Percentiles rank a stretch among this genome's conserved stretches.
phyloP scores from a whole-genome alignment of 2,113 vertebrate genomes.

The Nyctibius bracteatus region DNA sequence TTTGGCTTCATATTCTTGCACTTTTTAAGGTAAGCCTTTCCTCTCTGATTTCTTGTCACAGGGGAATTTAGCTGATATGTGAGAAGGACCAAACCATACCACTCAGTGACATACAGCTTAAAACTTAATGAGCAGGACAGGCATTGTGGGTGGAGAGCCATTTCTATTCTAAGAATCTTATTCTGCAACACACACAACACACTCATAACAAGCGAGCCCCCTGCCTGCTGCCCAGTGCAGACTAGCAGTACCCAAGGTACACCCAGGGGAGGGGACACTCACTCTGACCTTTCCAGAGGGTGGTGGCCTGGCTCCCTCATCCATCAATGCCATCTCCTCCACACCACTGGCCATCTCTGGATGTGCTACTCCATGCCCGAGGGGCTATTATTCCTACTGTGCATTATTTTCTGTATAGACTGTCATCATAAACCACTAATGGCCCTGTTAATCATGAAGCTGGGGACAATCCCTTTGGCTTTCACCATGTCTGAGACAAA shows the following conservation, averaged over 20 bases:
- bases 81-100: not conserved
- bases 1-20: not conserved
- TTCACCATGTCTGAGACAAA: not conserved
- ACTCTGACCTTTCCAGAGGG: not conserved
- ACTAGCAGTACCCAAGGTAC: not conserved
- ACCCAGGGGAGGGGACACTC: rapidly evolving
- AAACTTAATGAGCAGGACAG: not conserved
- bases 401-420: not conserved
- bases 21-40: not conserved
- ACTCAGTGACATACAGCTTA: not conserved
- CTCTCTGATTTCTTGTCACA: not conserved
- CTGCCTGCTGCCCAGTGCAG: not conserved
- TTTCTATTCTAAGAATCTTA: not conserved
- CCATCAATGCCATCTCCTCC: rapidly evolving
- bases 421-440: not conserved
- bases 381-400: not conserved
- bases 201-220: rapidly evolving
- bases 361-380: not conserved
- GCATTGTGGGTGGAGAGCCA: rapidly evolving
- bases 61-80: not conserved
- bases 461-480: not conserved
- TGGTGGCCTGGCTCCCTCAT: not conserved
- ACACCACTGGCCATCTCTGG: rapidly evolving
- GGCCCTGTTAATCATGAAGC: not conserved
- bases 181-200: not conserved